These are phyloP conservation scores for Hipparchia sbordonii DNA, from an alignment of 2,888 invertebrate species.

Conservation along the genomic window DNA sequence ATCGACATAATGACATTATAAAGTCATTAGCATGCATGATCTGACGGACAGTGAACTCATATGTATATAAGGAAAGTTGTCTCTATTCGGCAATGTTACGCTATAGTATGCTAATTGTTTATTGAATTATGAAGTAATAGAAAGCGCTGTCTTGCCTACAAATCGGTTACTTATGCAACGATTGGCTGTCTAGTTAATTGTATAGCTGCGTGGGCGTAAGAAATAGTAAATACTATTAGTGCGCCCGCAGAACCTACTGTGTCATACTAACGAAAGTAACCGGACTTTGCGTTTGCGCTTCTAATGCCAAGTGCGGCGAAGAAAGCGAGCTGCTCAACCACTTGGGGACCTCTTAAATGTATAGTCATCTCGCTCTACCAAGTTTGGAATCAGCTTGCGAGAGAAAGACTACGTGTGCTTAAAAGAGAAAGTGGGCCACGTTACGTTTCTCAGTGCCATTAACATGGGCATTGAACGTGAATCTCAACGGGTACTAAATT, in stretches of 20 bases:
- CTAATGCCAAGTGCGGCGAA: conserved; percentile 81
- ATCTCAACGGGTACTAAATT: conserved; percentile 69
- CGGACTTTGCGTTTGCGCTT: conserved; percentile 72
- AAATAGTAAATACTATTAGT: conserved; percentile 23
- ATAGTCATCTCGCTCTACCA: conserved; percentile 66
- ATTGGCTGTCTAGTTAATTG: conserved; percentile 63
- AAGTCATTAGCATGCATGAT: conserved; percentile 25
- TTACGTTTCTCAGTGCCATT: conserved; percentile 80
- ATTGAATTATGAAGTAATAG: conserved; percentile 33
- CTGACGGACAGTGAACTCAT: conserved; percentile 15
- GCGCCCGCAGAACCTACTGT: conserved; percentile 56
- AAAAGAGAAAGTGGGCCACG: conserved; percentile 83
- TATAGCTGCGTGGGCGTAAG: conserved; percentile 48
- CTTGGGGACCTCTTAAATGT: conserved; percentile 61
- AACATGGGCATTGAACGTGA: conserved; percentile 80
- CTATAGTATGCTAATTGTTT: conserved; percentile 33
- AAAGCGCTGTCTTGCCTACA: conserved; percentile 30
- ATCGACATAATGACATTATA: background rate
- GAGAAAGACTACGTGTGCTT: conserved; percentile 74
- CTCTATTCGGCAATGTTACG: conserved; percentile 27
- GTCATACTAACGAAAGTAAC: conserved; percentile 79
- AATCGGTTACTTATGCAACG: conserved; percentile 52
- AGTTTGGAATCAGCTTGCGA: conserved; percentile 49
- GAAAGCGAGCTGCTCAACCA: conserved; percentile 79
- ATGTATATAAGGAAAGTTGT: conserved; percentile 19